phyloP scores from a whole-genome alignment of 23 tunicate species.

The Aplidium turbinatum region DNA sequence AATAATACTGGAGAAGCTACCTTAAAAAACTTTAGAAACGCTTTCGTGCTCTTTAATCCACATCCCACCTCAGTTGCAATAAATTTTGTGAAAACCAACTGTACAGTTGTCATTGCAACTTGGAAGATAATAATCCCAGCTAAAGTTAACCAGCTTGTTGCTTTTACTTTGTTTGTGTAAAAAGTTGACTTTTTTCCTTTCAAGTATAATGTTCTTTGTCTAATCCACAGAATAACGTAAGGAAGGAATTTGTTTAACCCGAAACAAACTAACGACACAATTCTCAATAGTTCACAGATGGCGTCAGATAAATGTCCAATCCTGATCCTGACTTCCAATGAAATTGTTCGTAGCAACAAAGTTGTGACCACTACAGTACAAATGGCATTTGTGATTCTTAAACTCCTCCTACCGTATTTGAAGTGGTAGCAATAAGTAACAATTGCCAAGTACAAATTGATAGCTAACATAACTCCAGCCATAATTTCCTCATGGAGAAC shows the following conservation, averaged over 20 bases:
- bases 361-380: background rate
- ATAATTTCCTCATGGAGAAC: conserved; percentile 13
- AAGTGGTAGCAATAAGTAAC: background rate
- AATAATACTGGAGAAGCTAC: conserved; percentile 2
- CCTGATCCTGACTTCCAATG: conserved; percentile 2
- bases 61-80: conserved; percentile 4
- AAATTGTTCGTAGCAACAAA: background rate
- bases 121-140: conserved; percentile 3
- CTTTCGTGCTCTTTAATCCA: background rate
- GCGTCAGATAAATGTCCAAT: background rate
- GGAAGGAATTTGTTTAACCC: conserved; percentile 2
- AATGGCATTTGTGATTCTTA: conserved; percentile 3
- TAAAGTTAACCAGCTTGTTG: background rate
- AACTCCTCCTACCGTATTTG: conserved; percentile 6
- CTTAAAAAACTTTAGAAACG: background rate
- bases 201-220: conserved; percentile 12
- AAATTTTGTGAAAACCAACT: background rate
- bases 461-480: background rate
- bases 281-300: background rate
- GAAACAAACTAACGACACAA: too few relatives aligned
- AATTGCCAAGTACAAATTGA: conserved; percentile 8
- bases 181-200: background rate
- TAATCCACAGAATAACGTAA: conserved; percentile 11
- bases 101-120: background rate
- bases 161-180: background rate